Conservation (phyloP, 2,888 invertebrate genomes). For the Drosophila quinaria region DNA sequence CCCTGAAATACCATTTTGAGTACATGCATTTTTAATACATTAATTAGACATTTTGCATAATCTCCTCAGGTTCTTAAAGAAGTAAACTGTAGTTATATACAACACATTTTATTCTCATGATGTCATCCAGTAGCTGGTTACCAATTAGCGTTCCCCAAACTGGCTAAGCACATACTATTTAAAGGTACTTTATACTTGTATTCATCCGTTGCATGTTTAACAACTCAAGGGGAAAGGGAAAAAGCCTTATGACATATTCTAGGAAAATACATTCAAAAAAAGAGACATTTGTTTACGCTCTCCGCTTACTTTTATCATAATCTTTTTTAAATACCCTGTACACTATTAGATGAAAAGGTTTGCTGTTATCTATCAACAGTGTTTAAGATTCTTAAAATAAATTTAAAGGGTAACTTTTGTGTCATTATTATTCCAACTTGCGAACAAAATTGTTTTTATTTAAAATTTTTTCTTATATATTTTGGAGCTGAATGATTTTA, state of each 20-base stretch:
- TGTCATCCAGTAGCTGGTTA: constrained; percentile 36
- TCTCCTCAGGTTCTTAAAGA: constrained; percentile 8
- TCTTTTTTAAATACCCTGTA: constrained; percentile 7
- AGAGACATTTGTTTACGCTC: constrained; percentile 30
- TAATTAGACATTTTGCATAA: constrained; percentile 52
- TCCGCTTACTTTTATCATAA: constrained; percentile 24
- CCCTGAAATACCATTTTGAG: constrained; percentile 47
- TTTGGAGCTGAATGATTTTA: constrained; percentile 25
- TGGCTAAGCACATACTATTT: neutral
- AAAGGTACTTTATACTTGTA: constrained; percentile 5
- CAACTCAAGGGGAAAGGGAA: constrained; percentile 21
- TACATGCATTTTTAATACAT: constrained; percentile 52
- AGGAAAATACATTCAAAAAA: constrained; percentile 42
- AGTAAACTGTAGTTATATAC: neutral
- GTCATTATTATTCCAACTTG: neutral
- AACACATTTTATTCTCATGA: constrained; percentile 46
- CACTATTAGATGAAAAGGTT: neutral
- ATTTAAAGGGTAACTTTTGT: constrained; percentile 5
- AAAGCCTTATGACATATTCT: constrained; percentile 38
- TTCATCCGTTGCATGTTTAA: constrained; percentile 48
- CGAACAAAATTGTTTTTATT: constrained; percentile 20
- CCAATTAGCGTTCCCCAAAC: constrained; percentile 40
- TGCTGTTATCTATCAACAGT: neutral
- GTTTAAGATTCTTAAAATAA: neutral
- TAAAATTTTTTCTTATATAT: neutral